Conservation (phyloP, 2,888 invertebrate genomes). For the Chironomus tentans region DNA sequence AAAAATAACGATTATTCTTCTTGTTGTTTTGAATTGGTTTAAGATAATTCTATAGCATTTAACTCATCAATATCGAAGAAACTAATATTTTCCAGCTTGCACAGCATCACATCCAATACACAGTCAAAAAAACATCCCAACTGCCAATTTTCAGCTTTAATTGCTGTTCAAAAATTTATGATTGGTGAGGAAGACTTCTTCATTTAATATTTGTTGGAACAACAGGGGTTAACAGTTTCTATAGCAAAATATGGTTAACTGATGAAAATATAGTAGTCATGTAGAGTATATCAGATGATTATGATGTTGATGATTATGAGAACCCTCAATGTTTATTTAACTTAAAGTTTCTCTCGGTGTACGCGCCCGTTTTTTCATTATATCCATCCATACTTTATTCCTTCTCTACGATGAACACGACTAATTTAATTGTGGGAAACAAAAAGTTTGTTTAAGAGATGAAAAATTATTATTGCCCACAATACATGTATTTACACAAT, state of each 20-base stretch:
- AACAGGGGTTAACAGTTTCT: too few species aligned
- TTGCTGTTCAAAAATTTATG: neutral
- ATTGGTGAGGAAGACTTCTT: neutral
- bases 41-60: too few species aligned
- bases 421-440: constrained; percentile 26
- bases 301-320: constrained; percentile 1
- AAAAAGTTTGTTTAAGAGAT: neutral
- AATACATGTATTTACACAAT: neutral
- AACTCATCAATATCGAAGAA: too few species aligned
- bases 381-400: constrained; percentile 1
- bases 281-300: neutral
- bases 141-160: too few species aligned
- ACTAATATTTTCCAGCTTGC: too few species aligned
- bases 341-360: constrained; percentile 7
- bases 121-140: too few species aligned
- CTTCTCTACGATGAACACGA: neutral
- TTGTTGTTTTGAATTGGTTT: too few species aligned
- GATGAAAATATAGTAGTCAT: neutral
- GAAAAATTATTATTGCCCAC: constrained; percentile 15
- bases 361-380: neutral
- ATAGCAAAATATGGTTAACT: too few species aligned
- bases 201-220: too few species aligned
- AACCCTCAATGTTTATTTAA: constrained; percentile 25
- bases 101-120: too few species aligned
- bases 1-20: too few species aligned